Percentiles rank a stretch among this genome's conserved stretches.
Evolutionary conservation across 2,797 vertebrate genomes (phyloP).

Genomic region (Xiphophorus birchmanni): DNA sequence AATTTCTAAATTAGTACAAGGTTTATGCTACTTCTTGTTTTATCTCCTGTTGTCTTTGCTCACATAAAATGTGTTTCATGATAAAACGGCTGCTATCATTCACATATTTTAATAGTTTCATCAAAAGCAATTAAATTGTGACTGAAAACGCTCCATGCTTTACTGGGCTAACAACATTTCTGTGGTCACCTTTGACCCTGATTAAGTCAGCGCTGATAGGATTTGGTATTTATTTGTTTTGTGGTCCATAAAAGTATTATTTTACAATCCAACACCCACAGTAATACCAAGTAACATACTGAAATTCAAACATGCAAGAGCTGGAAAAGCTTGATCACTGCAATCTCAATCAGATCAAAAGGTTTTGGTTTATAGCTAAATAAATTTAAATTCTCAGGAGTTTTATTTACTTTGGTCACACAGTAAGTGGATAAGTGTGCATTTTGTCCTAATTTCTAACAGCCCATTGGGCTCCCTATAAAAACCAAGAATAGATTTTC

Average conservation of each 20-base stretch:
- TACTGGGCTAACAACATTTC: neutral
- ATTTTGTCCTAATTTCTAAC: neutral
- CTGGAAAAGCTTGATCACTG: neutral
- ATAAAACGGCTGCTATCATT: neutral
- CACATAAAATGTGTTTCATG: neutral
- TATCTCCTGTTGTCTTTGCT: neutral
- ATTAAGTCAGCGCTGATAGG: neutral
- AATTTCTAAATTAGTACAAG: neutral
- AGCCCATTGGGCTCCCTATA: neutral
- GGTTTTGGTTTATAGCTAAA: neutral
- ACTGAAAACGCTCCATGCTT: neutral
- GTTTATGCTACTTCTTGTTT: neutral
- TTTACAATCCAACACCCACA: neutral
- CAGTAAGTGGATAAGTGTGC: neutral
- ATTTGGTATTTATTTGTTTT: neutral
- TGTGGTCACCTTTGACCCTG: neutral
- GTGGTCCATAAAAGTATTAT: neutral
- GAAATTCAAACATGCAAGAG: neutral
- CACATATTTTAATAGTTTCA: neutral
- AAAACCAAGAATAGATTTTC: neutral
- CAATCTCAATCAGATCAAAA: neutral
- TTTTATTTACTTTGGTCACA: neutral
- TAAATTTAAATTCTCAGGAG: neutral
- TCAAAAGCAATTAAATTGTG: neutral
- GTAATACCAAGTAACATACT: neutral